Evolutionary conservation across 2,888 invertebrate genomes (phyloP), one percentile per base, ranked within the genome.

Genomic region (Eupithecia pulchellata): DNA sequence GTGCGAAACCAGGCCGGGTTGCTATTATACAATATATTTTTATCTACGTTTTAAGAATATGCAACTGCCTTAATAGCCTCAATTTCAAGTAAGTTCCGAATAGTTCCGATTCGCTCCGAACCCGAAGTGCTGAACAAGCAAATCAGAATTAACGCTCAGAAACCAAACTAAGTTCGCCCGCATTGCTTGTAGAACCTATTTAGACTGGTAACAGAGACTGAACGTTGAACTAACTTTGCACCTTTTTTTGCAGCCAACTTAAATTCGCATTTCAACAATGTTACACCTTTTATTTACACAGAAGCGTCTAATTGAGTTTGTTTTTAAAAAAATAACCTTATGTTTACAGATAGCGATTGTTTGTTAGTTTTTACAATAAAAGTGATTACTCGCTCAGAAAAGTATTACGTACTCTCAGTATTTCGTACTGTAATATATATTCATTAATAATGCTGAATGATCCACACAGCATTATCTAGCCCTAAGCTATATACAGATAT

Each of bases 121-220:
- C 25, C 20, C 27, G 20, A 20, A 67, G 58, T 32, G 64, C 64
- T 65, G 65, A 68, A 20, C 71, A 71, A 71, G 61, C 71, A 62
- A 68, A 71, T 71, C 61, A 71, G 68, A 68, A 68, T 64, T 71
- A 65, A 17, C 67, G 68, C 64, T 68, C 68, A 68, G 71, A 61
- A 71, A 71, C 52, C 36, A 58, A 71, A 71, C 65, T 67, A 34
- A 71, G 58, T 61, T 71, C 57, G 42, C 60, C 42, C 42, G 39
- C 60, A 65, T 68, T 25, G 62, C 61, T 47, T 52, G 34, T 58
- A 55, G 32, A 66, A 66, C 61, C 60, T 61, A 34, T 61, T 61
- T 61, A 61, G 36, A 4, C 58, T 60, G 32, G 34, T 32, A 13
- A 34, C 61, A 34, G 34, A 34, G 61, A 61, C 34, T 36, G 30